A percentile compares a stretch with the other conserved stretches of the same genome.
Evolutionary conservation across 2,888 invertebrate genomes (phyloP).

Genomic region (Antitype chi): DNA sequence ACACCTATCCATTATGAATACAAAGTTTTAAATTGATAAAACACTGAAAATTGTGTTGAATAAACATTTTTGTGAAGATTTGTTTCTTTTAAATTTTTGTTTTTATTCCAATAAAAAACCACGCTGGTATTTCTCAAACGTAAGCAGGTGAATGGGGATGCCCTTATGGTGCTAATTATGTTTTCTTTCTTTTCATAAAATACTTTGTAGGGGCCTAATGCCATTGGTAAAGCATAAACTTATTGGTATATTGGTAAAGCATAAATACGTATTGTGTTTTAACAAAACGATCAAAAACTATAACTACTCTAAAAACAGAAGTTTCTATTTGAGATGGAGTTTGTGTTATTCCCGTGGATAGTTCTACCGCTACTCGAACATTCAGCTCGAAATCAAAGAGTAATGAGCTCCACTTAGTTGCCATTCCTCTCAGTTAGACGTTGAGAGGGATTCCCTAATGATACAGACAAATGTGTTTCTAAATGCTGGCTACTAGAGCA

Average conservation of each 20-base stretch:
- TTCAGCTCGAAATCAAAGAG: constrained; percentile 45
- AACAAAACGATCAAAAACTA: background rate
- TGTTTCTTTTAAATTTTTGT: background rate
- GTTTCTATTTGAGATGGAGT: background rate
- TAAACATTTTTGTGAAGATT: background rate
- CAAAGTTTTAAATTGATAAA: background rate
- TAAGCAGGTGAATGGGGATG: background rate
- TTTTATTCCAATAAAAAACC: background rate
- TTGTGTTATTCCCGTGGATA: constrained; percentile 1
- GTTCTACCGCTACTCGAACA: constrained; percentile 21
- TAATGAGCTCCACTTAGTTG: constrained; percentile 48
- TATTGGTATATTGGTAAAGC: background rate
- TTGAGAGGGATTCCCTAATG: constrained; percentile 13
- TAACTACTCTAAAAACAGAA: background rate
- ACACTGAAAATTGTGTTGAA: background rate
- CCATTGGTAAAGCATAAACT: background rate
- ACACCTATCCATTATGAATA: constrained; percentile 14
- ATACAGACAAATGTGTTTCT: constrained; percentile 26
- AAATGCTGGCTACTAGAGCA: constrained; percentile 21
- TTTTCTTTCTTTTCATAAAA: background rate
- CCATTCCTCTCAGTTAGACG: constrained; percentile 21
- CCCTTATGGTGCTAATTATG: background rate
- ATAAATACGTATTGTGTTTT: background rate
- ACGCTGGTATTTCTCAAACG: background rate
- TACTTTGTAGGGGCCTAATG: background rate